Conservation (phyloP, 1,140 invertebrate species). For the Pachypsylla venusta region DNA sequence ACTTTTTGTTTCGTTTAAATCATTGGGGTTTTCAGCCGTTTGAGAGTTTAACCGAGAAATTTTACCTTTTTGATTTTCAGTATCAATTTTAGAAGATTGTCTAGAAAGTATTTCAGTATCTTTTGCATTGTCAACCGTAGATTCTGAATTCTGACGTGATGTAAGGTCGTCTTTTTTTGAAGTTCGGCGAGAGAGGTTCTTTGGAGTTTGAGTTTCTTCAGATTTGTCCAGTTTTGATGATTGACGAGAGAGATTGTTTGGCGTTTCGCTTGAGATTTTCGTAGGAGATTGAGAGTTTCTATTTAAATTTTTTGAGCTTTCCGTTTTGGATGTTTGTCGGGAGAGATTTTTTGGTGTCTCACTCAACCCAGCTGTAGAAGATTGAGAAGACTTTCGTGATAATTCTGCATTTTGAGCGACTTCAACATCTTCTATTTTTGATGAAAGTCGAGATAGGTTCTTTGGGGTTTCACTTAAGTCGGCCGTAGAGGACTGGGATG, state of each 20-base stretch:
- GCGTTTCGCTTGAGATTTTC: background rate
- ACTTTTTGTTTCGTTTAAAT: too few species aligned
- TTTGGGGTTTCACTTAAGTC: background rate
- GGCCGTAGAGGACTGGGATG: background rate
- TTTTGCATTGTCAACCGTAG: too few species aligned
- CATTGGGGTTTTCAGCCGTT: too few species aligned
- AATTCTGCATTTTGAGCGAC: conserved; percentile 22
- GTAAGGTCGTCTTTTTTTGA: too few species aligned
- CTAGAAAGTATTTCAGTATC: too few species aligned
- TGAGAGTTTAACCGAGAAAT: too few species aligned
- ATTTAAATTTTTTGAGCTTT: conserved; percentile 12
- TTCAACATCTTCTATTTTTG: conserved; percentile 17
- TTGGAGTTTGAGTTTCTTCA: background rate
- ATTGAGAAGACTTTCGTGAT: conserved; percentile 12
- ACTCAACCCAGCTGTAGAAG: background rate
- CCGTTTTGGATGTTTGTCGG: conserved; percentile 20
- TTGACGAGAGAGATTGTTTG: conserved; percentile 1
- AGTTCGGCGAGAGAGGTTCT: background rate
- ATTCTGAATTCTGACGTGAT: too few species aligned
- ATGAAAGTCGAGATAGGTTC: background rate
- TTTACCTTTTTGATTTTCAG: too few species aligned
- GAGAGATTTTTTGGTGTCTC: conserved; percentile 18
- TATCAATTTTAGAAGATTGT: too few species aligned
- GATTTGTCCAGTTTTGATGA: background rate
- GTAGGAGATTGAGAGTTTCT: background rate